Conservation (phyloP, 2,797 vertebrate species). For the Spheniscus humboldti region DNA sequence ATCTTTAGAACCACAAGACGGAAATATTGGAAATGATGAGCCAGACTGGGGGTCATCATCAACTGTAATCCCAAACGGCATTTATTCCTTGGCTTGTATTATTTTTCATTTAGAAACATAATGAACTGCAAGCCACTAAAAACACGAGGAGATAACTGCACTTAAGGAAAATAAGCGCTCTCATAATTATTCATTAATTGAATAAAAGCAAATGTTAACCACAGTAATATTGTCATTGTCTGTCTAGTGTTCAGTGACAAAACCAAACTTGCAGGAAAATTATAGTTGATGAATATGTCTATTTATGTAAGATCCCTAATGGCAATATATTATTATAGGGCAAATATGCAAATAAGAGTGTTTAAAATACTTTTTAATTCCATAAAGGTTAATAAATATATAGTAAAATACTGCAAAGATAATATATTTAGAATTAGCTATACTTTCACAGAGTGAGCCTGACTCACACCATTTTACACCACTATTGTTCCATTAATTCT, state of each 20-base stretch:
- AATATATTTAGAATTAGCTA: not conserved
- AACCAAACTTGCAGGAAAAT: conserved; percentile 19
- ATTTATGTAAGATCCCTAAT: not conserved
- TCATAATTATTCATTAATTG: conserved; percentile 64
- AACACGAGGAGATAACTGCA: conserved; percentile 28
- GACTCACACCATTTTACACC: not conserved
- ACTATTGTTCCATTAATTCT: not conserved
- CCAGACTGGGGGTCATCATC: conserved; percentile 49
- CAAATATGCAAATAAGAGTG: not conserved
- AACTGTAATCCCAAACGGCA: conserved; percentile 48
- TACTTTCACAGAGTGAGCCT: not conserved
- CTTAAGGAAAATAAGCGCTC: conserved; percentile 39
- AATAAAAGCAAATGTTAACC: conserved; percentile 46
- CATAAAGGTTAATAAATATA: not conserved
- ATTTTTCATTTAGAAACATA: conserved; percentile 43
- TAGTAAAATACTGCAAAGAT: not conserved
- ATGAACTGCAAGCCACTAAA: conserved; percentile 52
- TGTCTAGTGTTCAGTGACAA: not conserved
- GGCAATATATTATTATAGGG: not conserved
- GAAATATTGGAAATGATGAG: conserved; percentile 57
- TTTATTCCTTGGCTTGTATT: conserved; percentile 5
- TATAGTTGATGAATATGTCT: not conserved
- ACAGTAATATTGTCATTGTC: conserved; percentile 26
- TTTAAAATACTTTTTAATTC: conserved; percentile 28
- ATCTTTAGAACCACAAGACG: conserved; percentile 31